Base-by-base conservation (phyloP, 2,113 vertebrate genomes). In the Sphyrna mokarran region DNA sequence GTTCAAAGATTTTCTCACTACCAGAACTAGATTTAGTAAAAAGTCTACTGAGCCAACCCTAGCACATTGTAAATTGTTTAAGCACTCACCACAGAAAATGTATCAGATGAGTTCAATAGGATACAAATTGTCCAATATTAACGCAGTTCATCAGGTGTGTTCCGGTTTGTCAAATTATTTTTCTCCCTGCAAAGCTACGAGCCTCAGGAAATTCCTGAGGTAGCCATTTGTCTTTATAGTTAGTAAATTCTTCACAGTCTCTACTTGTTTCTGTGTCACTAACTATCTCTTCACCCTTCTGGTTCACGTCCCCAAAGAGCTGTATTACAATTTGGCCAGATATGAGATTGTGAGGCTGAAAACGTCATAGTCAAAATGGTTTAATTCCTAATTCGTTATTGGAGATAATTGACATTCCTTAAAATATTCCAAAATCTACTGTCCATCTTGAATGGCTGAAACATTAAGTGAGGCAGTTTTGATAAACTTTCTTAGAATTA, bases 1-100 rank as follows among this genome's bases (percentile, higher is more conserved):
- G 89, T 68, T 93, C 26, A 91, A 91, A 91, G 33, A 63, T 91
- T 91, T 91, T 91, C 61, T 93, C 18, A 37, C 40, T 66, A 66
- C 20, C 33, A 93, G 63, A 18, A 13, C 54, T 90, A 26, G 26
- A 61, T 90, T 29, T 93, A 91, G 63, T 58, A 93, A 33, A 37
- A 66, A 58, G 58, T 33, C 89, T 66, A 23, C 61, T 66, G 58
- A 66, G 48, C 66, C 61, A 93, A 20, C n/a, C 26, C 86, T 33
- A 61, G 54, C 58, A 86, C 8, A 61, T 61, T 61, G 48, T 33
- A 61, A 61, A 90, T 33, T 26, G 63, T 29, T 54, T 61, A 90
- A 61, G 54, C 29, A 5, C 29, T 61, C 14, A 18, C 18, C 6
- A 37, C 16, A 93, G 61, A 37, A 91, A 37, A 93, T 16, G 29